Evolutionary conservation across 2,113 vertebrate genomes (phyloP).

Genomic region (Strix aluco): DNA sequence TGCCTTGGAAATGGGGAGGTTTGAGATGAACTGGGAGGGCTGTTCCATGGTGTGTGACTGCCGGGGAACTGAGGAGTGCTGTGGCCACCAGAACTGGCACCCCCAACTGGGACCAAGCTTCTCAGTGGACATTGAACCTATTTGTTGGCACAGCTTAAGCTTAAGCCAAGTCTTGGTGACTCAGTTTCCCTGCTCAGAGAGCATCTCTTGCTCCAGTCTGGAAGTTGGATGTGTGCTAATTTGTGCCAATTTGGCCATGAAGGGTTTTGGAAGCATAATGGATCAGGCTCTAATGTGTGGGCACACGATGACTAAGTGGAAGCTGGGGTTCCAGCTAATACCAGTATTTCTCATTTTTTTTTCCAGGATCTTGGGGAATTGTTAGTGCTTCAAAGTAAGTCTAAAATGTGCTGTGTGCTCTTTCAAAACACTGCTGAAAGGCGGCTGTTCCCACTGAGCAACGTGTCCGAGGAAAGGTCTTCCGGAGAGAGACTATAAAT

Average conservation of each 20-base stretch:
- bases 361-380: not conserved
- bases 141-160: not conserved
- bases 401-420: not conserved
- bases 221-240: not conserved
- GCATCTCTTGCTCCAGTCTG: not conserved
- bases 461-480: not conserved
- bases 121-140: not conserved
- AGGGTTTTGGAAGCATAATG: not conserved
- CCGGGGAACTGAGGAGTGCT: not conserved
- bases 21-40: not conserved
- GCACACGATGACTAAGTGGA: not conserved
- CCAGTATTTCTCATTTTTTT: not conserved
- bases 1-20: not conserved
- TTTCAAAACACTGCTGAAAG: not conserved
- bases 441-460: not conserved
- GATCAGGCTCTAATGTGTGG: not conserved
- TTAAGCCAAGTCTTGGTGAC: not conserved
- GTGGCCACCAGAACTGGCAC: not conserved
- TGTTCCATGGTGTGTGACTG: not conserved
- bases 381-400: not conserved
- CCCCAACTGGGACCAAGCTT: not conserved
- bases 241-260: not conserved
- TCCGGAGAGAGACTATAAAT: not conserved
- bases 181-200: not conserved
- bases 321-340: not conserved